A percentile compares a stretch with the other conserved stretches of the same genome.
Conservation (phyloP, 1,140 invertebrate species). For the Drosophila takahashii region DNA sequence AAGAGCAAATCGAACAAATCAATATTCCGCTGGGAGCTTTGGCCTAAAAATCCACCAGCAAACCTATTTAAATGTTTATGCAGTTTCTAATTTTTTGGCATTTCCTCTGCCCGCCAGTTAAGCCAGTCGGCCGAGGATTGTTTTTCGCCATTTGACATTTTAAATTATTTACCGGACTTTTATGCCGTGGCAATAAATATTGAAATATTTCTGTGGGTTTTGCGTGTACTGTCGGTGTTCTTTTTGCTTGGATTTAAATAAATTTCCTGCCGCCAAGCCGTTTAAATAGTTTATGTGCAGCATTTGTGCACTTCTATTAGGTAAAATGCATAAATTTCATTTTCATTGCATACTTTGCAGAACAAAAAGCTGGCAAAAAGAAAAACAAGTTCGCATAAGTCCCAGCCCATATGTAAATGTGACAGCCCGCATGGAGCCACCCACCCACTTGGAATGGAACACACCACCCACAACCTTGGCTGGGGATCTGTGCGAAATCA, state of each 20-base stretch:
- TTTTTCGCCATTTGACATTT: conserved; percentile 56
- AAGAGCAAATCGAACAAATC: conserved; percentile 37
- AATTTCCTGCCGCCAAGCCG: conserved; percentile 31
- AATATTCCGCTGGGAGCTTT: conserved; percentile 43
- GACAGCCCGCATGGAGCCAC: conserved; percentile 55
- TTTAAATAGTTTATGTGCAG: conserved; percentile 59
- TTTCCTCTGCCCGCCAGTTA: conserved; percentile 25
- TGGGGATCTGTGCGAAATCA: conserved; percentile 66
- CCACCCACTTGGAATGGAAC: neutral
- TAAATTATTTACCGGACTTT: conserved; percentile 49
- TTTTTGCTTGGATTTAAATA: conserved; percentile 51
- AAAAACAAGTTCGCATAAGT: conserved; percentile 52
- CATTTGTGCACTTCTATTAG: conserved; percentile 57
- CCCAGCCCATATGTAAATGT: conserved; percentile 72
- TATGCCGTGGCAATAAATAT: conserved; percentile 45
- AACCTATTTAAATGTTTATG: conserved; percentile 33
- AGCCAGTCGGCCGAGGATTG: conserved; percentile 25
- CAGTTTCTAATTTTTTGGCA: conserved; percentile 31
- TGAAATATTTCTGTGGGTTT: conserved; percentile 44
- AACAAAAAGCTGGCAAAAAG: conserved; percentile 16
- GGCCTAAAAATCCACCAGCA: neutral
- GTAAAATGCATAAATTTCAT: conserved; percentile 75
- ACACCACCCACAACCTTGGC: conserved; percentile 4
- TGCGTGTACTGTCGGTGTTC: conserved; percentile 19
- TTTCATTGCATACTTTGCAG: conserved; percentile 60